Evolutionary conservation across 2,113 vertebrate genomes (phyloP).

Genomic region (Saimiri boliviensis): DNA sequence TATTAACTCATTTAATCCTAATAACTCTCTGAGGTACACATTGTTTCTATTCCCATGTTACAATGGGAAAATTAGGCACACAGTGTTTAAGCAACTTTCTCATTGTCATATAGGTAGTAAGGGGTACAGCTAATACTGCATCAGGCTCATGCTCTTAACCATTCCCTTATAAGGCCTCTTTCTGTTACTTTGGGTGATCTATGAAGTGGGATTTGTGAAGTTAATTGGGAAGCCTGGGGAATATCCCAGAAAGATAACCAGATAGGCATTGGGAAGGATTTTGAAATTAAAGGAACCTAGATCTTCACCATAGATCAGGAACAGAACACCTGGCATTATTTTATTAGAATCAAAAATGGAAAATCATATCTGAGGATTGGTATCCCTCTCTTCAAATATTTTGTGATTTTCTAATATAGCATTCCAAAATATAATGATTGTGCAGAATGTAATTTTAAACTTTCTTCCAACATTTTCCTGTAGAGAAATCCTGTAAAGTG

Average conservation of each 20-base stretch:
- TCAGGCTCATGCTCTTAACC: background rate
- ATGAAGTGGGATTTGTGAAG: background rate
- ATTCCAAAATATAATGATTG: slow-evolving; percentile 3
- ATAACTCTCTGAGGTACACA: background rate
- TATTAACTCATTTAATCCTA: background rate
- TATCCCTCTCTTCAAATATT: background rate
- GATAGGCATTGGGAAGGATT: background rate
- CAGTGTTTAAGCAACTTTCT: background rate
- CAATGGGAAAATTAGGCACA: background rate
- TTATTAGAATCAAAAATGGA: background rate
- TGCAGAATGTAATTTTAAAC: background rate
- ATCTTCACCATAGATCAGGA: background rate
- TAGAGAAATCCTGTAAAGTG: background rate
- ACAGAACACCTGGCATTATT: background rate
- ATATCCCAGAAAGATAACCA: background rate
- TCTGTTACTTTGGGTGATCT: background rate
- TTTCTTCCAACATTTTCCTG: background rate
- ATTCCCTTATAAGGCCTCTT: background rate
- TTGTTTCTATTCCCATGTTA: background rate
- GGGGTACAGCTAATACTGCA: background rate
- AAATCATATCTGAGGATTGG: background rate
- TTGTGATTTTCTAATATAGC: background rate
- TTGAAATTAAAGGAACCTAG: background rate
- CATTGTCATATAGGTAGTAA: background rate
- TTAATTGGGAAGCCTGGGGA: background rate